Evolutionary conservation across 1,140 invertebrate genomes (phyloP).

Genomic region (Drosophila cardini): DNA sequence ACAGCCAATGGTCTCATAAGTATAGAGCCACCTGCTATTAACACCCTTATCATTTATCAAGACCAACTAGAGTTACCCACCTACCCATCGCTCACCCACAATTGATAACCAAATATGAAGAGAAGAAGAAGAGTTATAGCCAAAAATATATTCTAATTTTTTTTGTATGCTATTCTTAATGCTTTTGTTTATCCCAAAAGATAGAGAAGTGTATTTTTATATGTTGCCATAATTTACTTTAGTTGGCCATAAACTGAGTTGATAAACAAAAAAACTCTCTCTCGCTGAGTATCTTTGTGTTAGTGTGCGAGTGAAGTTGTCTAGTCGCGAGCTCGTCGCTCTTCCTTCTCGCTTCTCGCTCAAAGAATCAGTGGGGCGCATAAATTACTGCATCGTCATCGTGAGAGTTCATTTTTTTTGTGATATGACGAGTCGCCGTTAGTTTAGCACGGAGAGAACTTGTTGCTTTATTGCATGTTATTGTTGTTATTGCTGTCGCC

Average conservation of each 20-base stretch:
- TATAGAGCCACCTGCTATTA: conserved; percentile 39
- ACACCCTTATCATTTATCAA: conserved; percentile 23
- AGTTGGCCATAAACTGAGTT: conserved; percentile 26
- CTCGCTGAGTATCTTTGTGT: conserved; percentile 31
- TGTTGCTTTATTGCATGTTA: conserved; percentile 23
- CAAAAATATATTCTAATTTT: not conserved
- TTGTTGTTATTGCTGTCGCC: conserved; percentile 49
- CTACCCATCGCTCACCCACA: not conserved
- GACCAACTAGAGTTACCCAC: not conserved
- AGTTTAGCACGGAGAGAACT: conserved; percentile 48
- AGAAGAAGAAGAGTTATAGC: conserved; percentile 1
- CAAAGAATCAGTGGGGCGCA: conserved; percentile 39
- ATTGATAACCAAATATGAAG: not conserved
- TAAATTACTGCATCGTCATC: conserved; percentile 72
- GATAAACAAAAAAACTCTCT: conserved; percentile 59
- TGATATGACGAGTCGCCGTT: conserved; percentile 61
- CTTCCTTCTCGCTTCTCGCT: conserved; percentile 16
- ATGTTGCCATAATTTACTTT: conserved; percentile 27
- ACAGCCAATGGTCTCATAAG: conserved; percentile 44
- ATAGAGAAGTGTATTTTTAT: not conserved
- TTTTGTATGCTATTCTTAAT: too few relatives aligned
- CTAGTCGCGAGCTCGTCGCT: conserved; percentile 15
- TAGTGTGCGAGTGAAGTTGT: conserved; percentile 23
- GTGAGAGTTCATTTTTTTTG: conserved; percentile 66
- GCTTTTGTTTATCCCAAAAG: conserved; percentile 8